Percentiles rank a stretch among this genome's conserved stretches.
Conservation (phyloP, 2,888 invertebrate genomes). For the Digitonthophagus gazella region DNA sequence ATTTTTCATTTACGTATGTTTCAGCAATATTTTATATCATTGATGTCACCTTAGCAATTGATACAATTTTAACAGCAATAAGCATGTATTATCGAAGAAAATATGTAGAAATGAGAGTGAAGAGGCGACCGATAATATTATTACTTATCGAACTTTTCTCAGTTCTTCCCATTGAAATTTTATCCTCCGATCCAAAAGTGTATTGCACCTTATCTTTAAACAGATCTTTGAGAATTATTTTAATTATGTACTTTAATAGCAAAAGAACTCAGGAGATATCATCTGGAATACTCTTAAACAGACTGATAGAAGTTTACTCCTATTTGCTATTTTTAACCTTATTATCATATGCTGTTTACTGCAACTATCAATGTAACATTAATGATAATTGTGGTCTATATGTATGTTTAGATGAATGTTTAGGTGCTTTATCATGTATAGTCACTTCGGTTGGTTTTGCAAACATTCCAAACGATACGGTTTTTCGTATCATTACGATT, state of each 20-base stretch:
- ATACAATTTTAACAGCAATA: constrained; percentile 16
- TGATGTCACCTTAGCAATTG: constrained; percentile 20
- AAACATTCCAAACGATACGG: neutral
- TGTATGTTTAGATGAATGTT: neutral
- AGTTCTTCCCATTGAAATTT: constrained; percentile 31
- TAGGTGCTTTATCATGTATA: constrained; percentile 18
- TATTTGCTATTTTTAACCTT: constrained; percentile 19
- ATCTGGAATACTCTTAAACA: neutral
- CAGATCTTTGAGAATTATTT: constrained; percentile 18
- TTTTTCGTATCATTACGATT: constrained; percentile 16
- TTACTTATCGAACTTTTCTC: constrained; percentile 29
- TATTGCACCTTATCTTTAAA: constrained; percentile 18
- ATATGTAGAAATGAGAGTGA: constrained; percentile 18
- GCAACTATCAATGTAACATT: constrained; percentile 19
- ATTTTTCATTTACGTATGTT: too few species aligned
- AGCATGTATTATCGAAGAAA: constrained; percentile 19
- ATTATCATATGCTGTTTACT: constrained; percentile 18
- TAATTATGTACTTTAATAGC: constrained; percentile 23
- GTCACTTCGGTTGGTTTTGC: constrained; percentile 12
- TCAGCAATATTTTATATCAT: constrained; percentile 23
- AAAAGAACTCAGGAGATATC: constrained; percentile 17
- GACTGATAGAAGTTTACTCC: constrained; percentile 20
- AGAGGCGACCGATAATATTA: constrained; percentile 16
- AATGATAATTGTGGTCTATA: neutral
- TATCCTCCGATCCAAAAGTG: constrained; percentile 12